phyloP scores from a whole-genome alignment of 2,797 vertebrate genomes.

The Bovichtus variegatus region DNA sequence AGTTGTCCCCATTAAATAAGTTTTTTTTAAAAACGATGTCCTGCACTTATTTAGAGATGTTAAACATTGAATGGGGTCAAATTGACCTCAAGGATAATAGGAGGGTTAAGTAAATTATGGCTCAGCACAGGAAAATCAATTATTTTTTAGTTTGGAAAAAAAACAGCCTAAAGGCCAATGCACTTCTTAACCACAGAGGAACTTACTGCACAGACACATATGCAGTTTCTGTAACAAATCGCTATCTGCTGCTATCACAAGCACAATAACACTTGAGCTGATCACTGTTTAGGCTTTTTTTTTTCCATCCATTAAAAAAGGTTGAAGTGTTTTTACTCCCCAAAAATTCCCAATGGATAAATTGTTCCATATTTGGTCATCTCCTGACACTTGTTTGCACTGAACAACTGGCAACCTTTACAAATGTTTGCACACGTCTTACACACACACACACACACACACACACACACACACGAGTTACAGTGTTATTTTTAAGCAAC shows the following conservation, averaged over 20 bases:
- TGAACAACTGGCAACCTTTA: not conserved
- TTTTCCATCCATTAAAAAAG: not conserved
- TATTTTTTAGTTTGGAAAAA: not conserved
- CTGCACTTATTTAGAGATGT: too few species aligned
- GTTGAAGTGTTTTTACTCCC: not conserved
- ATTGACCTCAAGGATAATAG: too few species aligned
- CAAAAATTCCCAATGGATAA: conserved; percentile 7
- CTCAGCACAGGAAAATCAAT: too few species aligned
- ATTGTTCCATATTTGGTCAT: conserved; percentile 27
- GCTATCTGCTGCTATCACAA: not conserved
- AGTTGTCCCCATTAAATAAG: too few species aligned
- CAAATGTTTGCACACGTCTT: conserved; percentile 1
- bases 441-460: too few species aligned
- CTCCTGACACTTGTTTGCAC: conserved; percentile 2
- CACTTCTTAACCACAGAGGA: not conserved
- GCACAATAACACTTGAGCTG: not conserved
- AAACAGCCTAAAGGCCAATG: not conserved
- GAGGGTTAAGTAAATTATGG: too few species aligned
- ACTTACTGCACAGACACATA: not conserved
- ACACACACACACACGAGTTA: too few species aligned
- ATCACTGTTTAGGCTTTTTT: not conserved
- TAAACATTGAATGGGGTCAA: too few species aligned
- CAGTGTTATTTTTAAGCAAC: conserved; percentile 28
- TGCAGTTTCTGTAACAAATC: not conserved
- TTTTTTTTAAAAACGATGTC: too few species aligned